phyloP scores from a whole-genome alignment of 2,113 vertebrate species.

The Albula goreensis region DNA sequence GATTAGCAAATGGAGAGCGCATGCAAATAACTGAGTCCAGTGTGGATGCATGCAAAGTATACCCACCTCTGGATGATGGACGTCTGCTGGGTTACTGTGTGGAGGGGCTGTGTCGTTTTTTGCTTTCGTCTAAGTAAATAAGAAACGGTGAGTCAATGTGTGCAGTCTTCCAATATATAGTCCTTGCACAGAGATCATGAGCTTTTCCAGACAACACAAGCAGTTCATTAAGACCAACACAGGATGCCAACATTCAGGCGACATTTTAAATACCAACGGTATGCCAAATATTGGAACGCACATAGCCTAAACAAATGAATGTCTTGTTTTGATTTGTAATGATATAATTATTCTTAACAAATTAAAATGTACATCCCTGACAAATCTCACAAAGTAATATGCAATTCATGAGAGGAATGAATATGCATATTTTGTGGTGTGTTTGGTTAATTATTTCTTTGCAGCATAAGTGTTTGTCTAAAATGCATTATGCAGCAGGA shows the following conservation, averaged over 20 bases:
- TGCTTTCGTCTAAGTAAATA: slow-evolving; percentile 35
- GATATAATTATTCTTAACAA: not conserved
- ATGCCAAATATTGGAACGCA: not conserved
- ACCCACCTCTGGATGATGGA: slow-evolving; percentile 37
- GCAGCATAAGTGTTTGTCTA: not conserved
- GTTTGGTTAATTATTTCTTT: not conserved
- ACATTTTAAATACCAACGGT: slow-evolving; percentile 12
- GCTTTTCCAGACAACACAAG: not conserved
- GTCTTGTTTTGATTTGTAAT: not conserved
- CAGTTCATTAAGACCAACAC: not conserved
- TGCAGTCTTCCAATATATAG: slow-evolving; percentile 1
- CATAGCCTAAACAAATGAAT: not conserved
- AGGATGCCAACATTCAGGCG: not conserved
- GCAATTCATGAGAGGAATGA: not conserved
- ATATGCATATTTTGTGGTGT: not conserved
- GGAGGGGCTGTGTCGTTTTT: slow-evolving; percentile 1
- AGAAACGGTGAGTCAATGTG: not conserved
- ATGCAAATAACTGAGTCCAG: not conserved
- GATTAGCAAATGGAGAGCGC: not conserved
- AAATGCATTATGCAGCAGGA: slow-evolving; percentile 1
- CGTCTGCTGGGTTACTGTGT: not conserved
- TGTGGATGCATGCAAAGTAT: not conserved
- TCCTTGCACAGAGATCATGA: not conserved
- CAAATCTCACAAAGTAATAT: not conserved
- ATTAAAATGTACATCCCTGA: not conserved